Evolutionary conservation across 1,140 invertebrate species (phyloP).

Genomic region (Ectropis grisescens): DNA sequence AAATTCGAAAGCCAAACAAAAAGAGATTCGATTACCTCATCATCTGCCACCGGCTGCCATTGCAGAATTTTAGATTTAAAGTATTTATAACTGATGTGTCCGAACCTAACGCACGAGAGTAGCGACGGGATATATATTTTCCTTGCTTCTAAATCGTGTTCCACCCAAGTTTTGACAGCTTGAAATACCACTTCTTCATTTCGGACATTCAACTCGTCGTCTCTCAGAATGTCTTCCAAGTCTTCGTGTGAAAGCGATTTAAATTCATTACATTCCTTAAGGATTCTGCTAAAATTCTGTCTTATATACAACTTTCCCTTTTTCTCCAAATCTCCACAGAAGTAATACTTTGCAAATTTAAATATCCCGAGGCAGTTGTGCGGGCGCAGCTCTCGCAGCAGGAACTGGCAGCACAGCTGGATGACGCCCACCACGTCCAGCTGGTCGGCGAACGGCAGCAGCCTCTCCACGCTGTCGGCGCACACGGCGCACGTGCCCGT

Average conservation of each 20-base stretch:
- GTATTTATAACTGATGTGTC: conserved; percentile 75
- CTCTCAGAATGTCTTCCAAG: conserved; percentile 68
- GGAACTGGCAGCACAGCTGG: conserved; percentile 74
- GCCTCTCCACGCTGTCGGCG: conserved; percentile 72
- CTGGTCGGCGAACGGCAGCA: conserved; percentile 74
- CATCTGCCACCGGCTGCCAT: conserved; percentile 69
- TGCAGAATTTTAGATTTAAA: conserved; percentile 73
- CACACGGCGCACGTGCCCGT: conserved; percentile 73
- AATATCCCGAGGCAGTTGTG: conserved; percentile 78
- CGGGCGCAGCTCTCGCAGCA: conserved; percentile 67
- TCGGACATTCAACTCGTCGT: conserved; percentile 76
- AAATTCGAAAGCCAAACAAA: conserved; percentile 1
- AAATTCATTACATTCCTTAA: conserved; percentile 71
- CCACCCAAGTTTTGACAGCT: conserved; percentile 75
- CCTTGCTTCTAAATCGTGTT: conserved; percentile 64
- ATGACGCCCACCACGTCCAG: conserved; percentile 75
- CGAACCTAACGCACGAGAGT: conserved; percentile 76
- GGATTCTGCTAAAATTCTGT: conserved; percentile 65
- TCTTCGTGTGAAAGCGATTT: conserved; percentile 67
- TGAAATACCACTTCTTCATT: conserved; percentile 79
- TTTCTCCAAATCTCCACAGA: conserved; percentile 72
- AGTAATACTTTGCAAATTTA: conserved; percentile 79
- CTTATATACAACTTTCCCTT: conserved; percentile 68
- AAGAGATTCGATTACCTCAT: conserved; percentile 51
- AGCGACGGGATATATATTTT: conserved; percentile 70